Evolutionary conservation across 37 sponge, comb jelly and placozoan genomes (phyloP), one percentile per base, ranked within the genome.

Genomic region (Beroe ovata): DNA sequence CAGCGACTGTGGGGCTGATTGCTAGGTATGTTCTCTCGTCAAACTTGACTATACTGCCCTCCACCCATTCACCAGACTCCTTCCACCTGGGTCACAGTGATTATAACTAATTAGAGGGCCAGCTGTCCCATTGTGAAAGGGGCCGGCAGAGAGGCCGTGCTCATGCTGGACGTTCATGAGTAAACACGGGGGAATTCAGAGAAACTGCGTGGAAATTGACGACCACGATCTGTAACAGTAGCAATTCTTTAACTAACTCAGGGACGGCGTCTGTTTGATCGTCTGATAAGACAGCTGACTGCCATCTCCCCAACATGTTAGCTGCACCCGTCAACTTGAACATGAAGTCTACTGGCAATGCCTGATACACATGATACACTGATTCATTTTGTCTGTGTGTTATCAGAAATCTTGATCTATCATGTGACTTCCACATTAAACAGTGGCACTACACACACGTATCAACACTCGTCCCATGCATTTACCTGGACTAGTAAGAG

Each of bases 31-130:
- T 77, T 29, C n/a, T 77, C 23, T 77, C 84, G 2, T 42, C 54
- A 20, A 20, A 42, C 28, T 35, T 11, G 54, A 77, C 84, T 26
- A 77, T 42, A 40, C 84, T 77, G 4, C 38, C 84, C 23, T 77
- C 38, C 38, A n/a, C 84, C 54, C 54, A 77, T 36, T 77, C 54
- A 2, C 20, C 54, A 0, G n/a, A 2, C 1, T 77, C 84, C 22
- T 77, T 77, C 84, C 84, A 77, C 54, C 84, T 77, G 84, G 71
- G n/a, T n/a, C n/a, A n/a, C n/a, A n/a, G n/a, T n/a, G n/a, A n/a
- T n/a, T n/a, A n/a, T n/a, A n/a, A n/a, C n/a, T n/a, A n/a, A n/a
- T n/a, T n/a, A n/a, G n/a, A n/a, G n/a, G n/a, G n/a, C n/a, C n/a
- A n/a, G n/a, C n/a, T n/a, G n/a, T n/a, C n/a, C n/a, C n/a, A n/a